Base-by-base conservation (phyloP, 37 sponge, comb jelly and placozoan genomes). In the Spongilla lacustris region DNA sequence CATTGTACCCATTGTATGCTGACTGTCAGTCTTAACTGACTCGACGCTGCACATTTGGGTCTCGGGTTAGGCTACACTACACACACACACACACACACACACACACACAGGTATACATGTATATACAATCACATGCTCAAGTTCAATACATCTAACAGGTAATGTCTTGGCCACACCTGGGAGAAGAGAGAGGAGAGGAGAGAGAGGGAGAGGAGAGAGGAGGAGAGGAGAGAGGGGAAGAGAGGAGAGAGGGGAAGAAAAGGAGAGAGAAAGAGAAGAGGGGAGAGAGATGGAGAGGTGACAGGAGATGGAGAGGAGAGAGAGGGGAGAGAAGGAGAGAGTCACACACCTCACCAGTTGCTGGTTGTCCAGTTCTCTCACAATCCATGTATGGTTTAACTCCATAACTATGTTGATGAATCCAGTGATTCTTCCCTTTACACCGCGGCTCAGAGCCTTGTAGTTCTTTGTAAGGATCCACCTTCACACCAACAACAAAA, bases 391-490 rank as follows among this genome's bases (percentile, higher is more conserved):
- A 75, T 99, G 99, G 85, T 99, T 99, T 71, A 99, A 85, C 85
- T 99, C 99, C 96, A 99, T 96, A 85, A 99, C 86, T 26, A 98
- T 85, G 41, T 41, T 41, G 24, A 99, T 99, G 90, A 93, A 97
- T 30, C 96, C 91, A 34, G 87, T 86, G 41, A 89, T 88, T 69
- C 92, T 96, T 21, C 94, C 99, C 77, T 95, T 95, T 77, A 90
- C 82, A 29, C 92, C 96, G 50, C 95, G 93, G 49, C 91, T 95
- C 50, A 99, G 90, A 9, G 99, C 99, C 48, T 82, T 83, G 84
- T 95, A 97, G 87, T 99, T 99, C 93, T 92, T 87, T n/a, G 99
- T 93, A 73, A 99, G 75, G 24, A 99, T 99, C 92, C 95, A 97
- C 76, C 95, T 94, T 58, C 58, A 10, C 58, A 58, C 58, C 58